Conservation (phyloP, 2,888 invertebrate genomes). For the Campoplex capitator region DNA sequence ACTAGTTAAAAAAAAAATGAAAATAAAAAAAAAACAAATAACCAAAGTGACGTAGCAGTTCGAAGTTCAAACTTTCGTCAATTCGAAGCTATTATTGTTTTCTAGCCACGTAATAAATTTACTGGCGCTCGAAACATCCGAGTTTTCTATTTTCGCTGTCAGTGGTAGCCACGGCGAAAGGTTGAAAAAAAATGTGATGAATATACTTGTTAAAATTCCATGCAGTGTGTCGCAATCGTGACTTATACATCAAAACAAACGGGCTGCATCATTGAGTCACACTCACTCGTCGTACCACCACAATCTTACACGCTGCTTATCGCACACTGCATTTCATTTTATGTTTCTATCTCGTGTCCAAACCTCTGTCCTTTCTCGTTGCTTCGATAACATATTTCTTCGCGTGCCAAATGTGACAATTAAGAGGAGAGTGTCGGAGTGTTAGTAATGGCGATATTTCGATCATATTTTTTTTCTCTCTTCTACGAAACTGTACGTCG, state of each 20-base stretch:
- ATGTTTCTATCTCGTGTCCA: background rate
- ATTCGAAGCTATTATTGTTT: background rate
- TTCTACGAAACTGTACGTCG: background rate
- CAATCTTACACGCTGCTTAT: slow-evolving; percentile 5
- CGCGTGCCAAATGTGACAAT: slow-evolving; percentile 4
- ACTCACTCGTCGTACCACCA: background rate
- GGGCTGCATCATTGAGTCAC: slow-evolving; percentile 21
- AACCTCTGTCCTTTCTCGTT: background rate
- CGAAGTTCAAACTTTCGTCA: background rate
- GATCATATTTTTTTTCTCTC: background rate
- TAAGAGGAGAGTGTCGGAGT: background rate
- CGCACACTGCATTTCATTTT: slow-evolving; percentile 3
- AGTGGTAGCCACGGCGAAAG: slow-evolving; percentile 3
- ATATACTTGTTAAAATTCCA: slow-evolving; percentile 15
- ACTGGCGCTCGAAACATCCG: slow-evolving; percentile 6
- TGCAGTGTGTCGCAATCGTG: slow-evolving; percentile 22
- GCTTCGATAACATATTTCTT: background rate
- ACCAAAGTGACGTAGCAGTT: background rate
- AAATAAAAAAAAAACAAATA: background rate
- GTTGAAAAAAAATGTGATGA: slow-evolving; percentile 20
- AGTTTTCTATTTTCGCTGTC: slow-evolving; percentile 42
- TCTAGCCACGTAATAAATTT: background rate
- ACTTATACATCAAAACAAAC: slow-evolving; percentile 25
- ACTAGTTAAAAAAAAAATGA: background rate
- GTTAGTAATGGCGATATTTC: background rate